Evolutionary conservation across 2,113 vertebrate species (phyloP).

Genomic region (Gasterosteus aculeatus): DNA sequence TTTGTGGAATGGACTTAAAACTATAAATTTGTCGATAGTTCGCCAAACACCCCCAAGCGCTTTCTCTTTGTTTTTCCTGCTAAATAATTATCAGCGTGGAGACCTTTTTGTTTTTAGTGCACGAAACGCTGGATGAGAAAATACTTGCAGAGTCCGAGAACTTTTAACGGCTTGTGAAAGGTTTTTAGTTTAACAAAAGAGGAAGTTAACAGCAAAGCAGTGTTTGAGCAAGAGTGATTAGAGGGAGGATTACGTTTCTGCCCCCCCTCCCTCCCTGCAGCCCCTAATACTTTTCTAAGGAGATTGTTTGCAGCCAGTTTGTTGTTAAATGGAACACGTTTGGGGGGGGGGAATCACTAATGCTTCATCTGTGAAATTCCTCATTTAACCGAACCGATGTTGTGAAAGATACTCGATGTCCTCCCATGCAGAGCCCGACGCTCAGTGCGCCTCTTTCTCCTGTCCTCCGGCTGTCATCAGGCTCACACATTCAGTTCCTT

Average conservation of each 20-base stretch:
- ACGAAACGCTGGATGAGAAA: slow-evolving; percentile 26
- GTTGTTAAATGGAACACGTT: slow-evolving; percentile 39
- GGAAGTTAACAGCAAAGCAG: slow-evolving; percentile 61
- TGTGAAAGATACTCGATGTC: not conserved
- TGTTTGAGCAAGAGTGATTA: slow-evolving; percentile 68
- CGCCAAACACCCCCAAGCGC: not conserved
- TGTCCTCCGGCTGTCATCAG: not conserved
- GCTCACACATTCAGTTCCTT: not conserved
- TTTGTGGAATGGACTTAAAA: slow-evolving; percentile 21
- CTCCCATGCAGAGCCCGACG: not conserved
- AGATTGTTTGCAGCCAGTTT: slow-evolving; percentile 57
- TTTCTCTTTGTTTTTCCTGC: no score
- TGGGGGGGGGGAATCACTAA: not conserved
- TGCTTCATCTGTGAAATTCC: slow-evolving; percentile 26
- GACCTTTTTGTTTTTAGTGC: slow-evolving; percentile 15
- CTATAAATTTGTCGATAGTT: not conserved
- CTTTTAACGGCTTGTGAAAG: slow-evolving; percentile 30
- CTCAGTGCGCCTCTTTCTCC: not conserved
- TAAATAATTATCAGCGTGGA: not conserved
- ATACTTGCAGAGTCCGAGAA: slow-evolving; percentile 7
- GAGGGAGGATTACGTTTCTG: slow-evolving; percentile 56
- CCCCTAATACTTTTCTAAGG: slow-evolving; percentile 35
- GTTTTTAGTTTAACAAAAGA: slow-evolving; percentile 52
- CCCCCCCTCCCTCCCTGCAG: slow-evolving; percentile 14
- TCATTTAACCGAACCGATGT: not conserved